These are phyloP conservation scores for Stichodactyla helianthus DNA, from an alignment of 64 coral and sea anemone species.

Conservation along the genomic window DNA sequence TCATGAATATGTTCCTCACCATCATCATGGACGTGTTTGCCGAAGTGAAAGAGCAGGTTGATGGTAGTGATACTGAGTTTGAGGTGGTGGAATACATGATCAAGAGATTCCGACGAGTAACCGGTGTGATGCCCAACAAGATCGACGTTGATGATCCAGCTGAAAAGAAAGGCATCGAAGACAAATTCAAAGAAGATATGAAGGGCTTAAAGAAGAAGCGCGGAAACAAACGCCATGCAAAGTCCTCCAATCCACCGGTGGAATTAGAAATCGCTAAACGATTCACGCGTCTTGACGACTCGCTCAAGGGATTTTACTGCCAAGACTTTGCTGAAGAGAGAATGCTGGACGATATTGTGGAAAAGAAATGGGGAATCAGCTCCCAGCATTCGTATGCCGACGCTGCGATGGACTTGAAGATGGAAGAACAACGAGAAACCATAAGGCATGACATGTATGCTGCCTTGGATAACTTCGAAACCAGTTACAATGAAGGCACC, in stretches of 20 bases:
- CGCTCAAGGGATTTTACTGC: slow-evolving; percentile 74
- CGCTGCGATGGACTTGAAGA: slow-evolving; percentile 49
- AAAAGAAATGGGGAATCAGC: slow-evolving; percentile 73
- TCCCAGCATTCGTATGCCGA: slow-evolving; percentile 53
- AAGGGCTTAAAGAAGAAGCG: slow-evolving; percentile 42
- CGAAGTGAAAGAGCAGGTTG: slow-evolving; percentile 56
- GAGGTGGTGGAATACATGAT: slow-evolving; percentile 87
- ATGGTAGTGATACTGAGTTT: slow-evolving; percentile 57
- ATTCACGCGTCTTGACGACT: slow-evolving; percentile 66
- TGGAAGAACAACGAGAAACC: slow-evolving; percentile 60
- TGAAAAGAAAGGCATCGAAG: slow-evolving; percentile 65
- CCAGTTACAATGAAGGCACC: slow-evolving; percentile 17
- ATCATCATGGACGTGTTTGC: slow-evolving; percentile 85
- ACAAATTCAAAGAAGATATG: slow-evolving; percentile 56
- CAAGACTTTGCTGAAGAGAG: slow-evolving; percentile 84
- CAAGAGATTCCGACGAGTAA: slow-evolving; percentile 56
- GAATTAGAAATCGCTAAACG: slow-evolving; percentile 41
- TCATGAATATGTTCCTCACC: slow-evolving; percentile 96
- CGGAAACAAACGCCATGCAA: slow-evolving; percentile 25
- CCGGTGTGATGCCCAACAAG: slow-evolving; percentile 75
- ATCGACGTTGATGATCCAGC: slow-evolving; percentile 37
- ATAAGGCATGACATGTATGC: slow-evolving; percentile 77
- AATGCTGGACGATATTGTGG: slow-evolving; percentile 76
- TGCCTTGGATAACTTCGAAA: slow-evolving; percentile 60
- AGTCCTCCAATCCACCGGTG: slow-evolving; percentile 30